Evolutionary conservation across 2,888 invertebrate species (phyloP), one percentile per base, ranked within the genome.

Genomic region (Amorpha juglandis): DNA sequence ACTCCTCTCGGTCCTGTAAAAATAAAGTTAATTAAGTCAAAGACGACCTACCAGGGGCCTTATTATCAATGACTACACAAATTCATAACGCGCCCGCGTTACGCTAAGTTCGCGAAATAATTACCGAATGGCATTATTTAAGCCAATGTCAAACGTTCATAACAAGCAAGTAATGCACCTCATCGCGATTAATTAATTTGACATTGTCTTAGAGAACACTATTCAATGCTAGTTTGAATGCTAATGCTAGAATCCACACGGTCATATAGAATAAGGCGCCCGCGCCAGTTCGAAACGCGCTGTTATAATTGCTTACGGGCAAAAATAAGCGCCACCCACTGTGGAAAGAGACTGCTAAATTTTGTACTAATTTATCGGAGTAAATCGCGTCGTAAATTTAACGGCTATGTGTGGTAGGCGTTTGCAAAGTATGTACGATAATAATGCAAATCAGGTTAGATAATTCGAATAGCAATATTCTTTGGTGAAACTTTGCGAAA

Each of bases 1-100:
- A n/a, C 93, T 94, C 69, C 90, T 82, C 70, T 93, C 93, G 16
- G 93, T 86, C 76, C 94, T 93, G 91, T 14, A 82, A 86, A 51
- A 70, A 70, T 68, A 52, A 58, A 58, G 16, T 19, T 38, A 12
- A 12, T 42, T 50, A 53, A n/a, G 33, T 33, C 7, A 27, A 21
- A 33, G 16, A 14, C 12, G 35, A 16, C 58, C 38, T 38, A 16
- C 58, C n/a, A 35, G n/a, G 27, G 4, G 27, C 4, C 27, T 3
- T 27, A 27, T 1, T 4, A 1, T 3, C 27, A 3, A 27, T 27
- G 2, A 27, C 27, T 4, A 4, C 27, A 27, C 27, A 27, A 27
- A 27, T 4, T 27, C 27, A 27, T 27, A 4, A 27, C 27, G 27
- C 27, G 4, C 27, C 27, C 27, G 27, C 27, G 27, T 27, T 27